A percentile compares a stretch with the other conserved stretches of the same genome.
Evolutionary conservation across 2,113 vertebrate species (phyloP).

Genomic region (Neotoma lepida): DNA sequence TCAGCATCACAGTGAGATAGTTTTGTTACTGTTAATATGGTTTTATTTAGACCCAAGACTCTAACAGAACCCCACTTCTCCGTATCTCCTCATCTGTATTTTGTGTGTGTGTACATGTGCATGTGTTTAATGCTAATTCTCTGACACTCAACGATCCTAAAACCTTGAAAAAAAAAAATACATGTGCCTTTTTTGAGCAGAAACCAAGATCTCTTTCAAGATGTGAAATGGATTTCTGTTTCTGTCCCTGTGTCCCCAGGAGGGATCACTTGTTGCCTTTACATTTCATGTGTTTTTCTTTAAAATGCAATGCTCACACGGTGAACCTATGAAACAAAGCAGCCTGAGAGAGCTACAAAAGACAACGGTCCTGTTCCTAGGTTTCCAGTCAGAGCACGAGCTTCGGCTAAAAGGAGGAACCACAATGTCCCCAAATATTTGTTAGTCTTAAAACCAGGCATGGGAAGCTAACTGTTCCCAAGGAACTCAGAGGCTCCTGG

Average conservation of each 20-base stretch:
- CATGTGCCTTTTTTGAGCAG: background rate
- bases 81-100: background rate
- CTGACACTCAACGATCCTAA: background rate
- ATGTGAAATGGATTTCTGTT: background rate
- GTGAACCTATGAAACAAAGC: background rate
- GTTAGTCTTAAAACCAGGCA: background rate
- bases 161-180: background rate
- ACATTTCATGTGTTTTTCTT: background rate
- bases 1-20: background rate
- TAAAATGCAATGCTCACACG: background rate
- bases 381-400: background rate
- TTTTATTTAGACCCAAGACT: background rate
- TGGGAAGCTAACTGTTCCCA: background rate
- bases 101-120: rapidly evolving
- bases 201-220: background rate
- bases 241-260: background rate
- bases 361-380: background rate
- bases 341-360: background rate
- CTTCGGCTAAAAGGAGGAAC: background rate
- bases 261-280: background rate
- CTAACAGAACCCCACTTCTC: background rate
- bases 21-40: too few species aligned
- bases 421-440: background rate
- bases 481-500: background rate
- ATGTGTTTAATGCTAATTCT: background rate